Percentiles rank a stretch among this genome's conserved stretches.
phyloP scores from a whole-genome alignment of 2,797 vertebrate genomes.

The Sebastes hubbsi region DNA sequence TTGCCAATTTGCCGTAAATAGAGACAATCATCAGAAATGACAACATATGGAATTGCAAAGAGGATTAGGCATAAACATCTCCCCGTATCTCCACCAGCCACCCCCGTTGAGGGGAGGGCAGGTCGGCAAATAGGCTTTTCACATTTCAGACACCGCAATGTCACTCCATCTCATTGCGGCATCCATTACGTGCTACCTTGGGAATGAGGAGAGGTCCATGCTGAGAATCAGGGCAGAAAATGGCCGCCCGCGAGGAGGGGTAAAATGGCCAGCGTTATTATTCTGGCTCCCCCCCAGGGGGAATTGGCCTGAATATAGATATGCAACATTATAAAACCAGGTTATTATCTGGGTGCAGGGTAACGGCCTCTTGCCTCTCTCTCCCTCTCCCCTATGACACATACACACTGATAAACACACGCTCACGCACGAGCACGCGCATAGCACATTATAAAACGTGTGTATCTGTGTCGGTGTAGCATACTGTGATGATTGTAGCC shows the following conservation, averaged over 20 bases:
- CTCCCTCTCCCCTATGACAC: slow-evolving; percentile 60
- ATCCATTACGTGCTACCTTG: slow-evolving; percentile 82
- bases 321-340: slow-evolving; percentile 85
- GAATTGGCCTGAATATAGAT: slow-evolving; percentile 85
- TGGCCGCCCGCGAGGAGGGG: slow-evolving; percentile 77
- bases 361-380: slow-evolving; percentile 77
- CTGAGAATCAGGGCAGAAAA: slow-evolving; percentile 82
- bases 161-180: slow-evolving; percentile 81
- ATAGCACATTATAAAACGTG: slow-evolving; percentile 50
- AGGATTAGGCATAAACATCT: slow-evolving; percentile 77
- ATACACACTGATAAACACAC: slow-evolving; percentile 38
- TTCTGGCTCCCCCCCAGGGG: slow-evolving; percentile 77
- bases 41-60: slow-evolving; percentile 79
- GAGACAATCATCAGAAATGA: slow-evolving; percentile 77
- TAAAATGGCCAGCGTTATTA: slow-evolving; percentile 83
- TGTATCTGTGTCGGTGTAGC: slow-evolving; percentile 39
- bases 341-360: slow-evolving; percentile 83
- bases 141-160: slow-evolving; percentile 81
- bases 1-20: slow-evolving; percentile 74
- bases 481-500: slow-evolving; percentile 60
- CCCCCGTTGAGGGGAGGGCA: slow-evolving; percentile 69
- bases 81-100: slow-evolving; percentile 65
- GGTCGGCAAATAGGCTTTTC: slow-evolving; percentile 80
- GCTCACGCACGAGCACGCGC: slow-evolving; percentile 17
- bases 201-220: slow-evolving; percentile 80